Conservation (phyloP, 2,113 vertebrate genomes). For the Solea solea region DNA sequence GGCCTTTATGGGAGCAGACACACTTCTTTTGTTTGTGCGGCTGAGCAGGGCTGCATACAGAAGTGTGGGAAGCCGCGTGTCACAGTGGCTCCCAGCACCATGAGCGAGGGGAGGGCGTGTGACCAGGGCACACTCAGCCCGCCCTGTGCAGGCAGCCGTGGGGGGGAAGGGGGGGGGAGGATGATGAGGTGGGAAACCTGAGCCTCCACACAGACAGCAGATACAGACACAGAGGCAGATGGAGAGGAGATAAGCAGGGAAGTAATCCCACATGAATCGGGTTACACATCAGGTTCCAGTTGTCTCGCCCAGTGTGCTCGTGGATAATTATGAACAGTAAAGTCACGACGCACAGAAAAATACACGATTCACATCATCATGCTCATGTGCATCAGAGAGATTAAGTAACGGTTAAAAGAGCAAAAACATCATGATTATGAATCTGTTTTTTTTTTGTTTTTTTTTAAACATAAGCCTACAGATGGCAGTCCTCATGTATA, state of each 20-base stretch:
- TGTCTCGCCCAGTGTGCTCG: neutral
- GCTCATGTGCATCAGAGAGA: neutral
- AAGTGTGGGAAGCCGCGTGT: slow-evolving; percentile 83
- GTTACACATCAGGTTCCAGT: neutral
- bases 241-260: slow-evolving; percentile 42
- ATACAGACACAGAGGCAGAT: slow-evolving; percentile 48
- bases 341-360: neutral
- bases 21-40: slow-evolving; percentile 72
- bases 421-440: neutral
- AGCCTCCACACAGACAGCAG: slow-evolving; percentile 36
- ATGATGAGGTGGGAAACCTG: slow-evolving; percentile 34
- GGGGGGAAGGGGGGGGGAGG: slow-evolving; percentile 36
- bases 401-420: neutral
- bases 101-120: slow-evolving; percentile 67
- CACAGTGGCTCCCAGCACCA: slow-evolving; percentile 70
- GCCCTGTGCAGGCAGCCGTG: slow-evolving; percentile 48
- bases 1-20: slow-evolving; percentile 70
- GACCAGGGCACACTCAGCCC: slow-evolving; percentile 61
- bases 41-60: slow-evolving; percentile 61
- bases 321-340: neutral
- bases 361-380: neutral
- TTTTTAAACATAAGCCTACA: neutral
- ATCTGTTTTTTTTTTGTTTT: neutral
- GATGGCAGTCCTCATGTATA: too few relatives aligned
- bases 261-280: slow-evolving; percentile 37